Conservation (phyloP, 1,140 invertebrate species). For the Drusus annulatus region DNA sequence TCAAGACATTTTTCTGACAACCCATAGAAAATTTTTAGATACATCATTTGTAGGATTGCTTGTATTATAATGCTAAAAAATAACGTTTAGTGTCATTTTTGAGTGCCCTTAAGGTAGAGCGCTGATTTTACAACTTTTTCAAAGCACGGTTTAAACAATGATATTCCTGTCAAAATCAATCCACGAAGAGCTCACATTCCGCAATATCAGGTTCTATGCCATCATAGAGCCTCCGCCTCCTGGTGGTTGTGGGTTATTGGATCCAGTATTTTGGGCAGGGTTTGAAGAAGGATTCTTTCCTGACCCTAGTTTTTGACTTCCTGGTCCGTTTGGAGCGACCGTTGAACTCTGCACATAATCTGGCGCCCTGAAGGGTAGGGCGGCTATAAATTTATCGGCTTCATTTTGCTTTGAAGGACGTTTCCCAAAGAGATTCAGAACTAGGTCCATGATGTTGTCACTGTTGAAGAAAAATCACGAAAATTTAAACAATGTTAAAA, state of each 20-base stretch:
- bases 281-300: not conserved
- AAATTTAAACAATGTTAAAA: too few relatives aligned
- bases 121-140: too few relatives aligned
- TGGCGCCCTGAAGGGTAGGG: not conserved
- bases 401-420: not conserved
- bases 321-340: not conserved
- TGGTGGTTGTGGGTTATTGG: not conserved
- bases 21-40: too few relatives aligned
- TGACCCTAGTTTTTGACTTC: not conserved
- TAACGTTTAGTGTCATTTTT: too few relatives aligned
- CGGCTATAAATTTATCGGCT: not conserved
- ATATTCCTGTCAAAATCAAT: too few relatives aligned
- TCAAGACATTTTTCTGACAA: too few relatives aligned
- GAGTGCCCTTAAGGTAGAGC: too few relatives aligned
- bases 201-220: not conserved
- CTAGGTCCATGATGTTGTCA: not conserved
- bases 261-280: not conserved
- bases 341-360: not conserved
- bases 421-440: not conserved
- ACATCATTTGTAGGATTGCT: too few relatives aligned
- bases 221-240: not conserved
- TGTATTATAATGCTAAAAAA: too few relatives aligned
- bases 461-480: not conserved
- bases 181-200: too few relatives aligned
- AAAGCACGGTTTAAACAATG: too few relatives aligned